Conservation (phyloP, 2,113 vertebrate genomes). For the Penelope pileata region DNA sequence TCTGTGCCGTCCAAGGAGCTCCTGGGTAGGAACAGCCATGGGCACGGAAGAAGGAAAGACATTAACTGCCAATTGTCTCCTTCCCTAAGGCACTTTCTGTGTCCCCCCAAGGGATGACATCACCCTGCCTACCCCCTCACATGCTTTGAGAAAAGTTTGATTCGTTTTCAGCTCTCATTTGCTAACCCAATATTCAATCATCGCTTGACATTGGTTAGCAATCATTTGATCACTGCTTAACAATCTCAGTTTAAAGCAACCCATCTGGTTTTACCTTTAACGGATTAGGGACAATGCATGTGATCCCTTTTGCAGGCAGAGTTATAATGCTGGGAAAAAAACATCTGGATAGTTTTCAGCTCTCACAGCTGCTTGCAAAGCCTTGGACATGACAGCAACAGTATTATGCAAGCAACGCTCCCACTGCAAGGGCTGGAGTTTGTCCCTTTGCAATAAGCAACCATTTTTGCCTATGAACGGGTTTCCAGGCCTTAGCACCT, state of each 20-base stretch:
- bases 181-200: neutral
- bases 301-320: neutral
- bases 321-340: neutral
- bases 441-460: neutral
- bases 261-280: neutral
- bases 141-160: neutral
- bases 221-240: neutral
- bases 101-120: neutral
- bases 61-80: neutral
- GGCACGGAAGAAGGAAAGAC: neutral
- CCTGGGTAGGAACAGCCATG: neutral
- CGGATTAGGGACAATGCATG: rapidly evolving
- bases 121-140: neutral
- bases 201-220: neutral
- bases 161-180: neutral
- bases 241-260: neutral
- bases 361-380: neutral
- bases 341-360: constrained; percentile 5
- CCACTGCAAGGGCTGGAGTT: neutral
- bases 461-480: neutral
- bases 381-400: neutral
- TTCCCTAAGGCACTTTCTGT: neutral
- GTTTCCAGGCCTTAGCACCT: neutral
- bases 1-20: neutral
- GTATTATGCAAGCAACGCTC: neutral